Percentiles rank a stretch among this genome's conserved stretches.
Conservation (phyloP, 1,140 invertebrate genomes). For the Harpegnathos saltator region DNA sequence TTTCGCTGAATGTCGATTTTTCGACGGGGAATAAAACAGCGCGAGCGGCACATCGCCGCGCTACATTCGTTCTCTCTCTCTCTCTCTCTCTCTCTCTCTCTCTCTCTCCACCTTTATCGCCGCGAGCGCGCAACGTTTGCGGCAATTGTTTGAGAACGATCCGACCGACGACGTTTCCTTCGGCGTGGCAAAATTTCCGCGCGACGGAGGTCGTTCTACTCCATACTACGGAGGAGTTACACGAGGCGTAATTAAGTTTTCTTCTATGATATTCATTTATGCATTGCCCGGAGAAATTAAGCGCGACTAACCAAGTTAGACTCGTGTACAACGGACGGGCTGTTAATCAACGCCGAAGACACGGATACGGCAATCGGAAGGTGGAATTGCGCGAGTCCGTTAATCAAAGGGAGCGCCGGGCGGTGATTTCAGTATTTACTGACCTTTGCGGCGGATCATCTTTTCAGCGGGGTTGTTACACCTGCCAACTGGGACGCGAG, state of each 20-base stretch:
- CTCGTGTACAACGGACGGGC: background rate
- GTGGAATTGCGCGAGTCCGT: background rate
- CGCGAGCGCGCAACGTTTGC: too few relatives aligned
- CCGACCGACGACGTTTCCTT: background rate
- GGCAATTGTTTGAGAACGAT: background rate
- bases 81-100: too few relatives aligned
- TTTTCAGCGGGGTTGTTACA: slow-evolving; percentile 73
- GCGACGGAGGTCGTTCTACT: background rate
- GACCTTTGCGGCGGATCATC: slow-evolving; percentile 56
- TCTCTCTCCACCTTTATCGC: too few relatives aligned
- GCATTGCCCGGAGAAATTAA: background rate
- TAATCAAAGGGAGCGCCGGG: slow-evolving; percentile 8
- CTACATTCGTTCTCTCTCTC: too few relatives aligned
- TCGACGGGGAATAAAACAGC: background rate
- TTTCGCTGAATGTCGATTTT: background rate
- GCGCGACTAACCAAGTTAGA: background rate
- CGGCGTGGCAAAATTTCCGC: background rate
- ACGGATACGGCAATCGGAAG: background rate
- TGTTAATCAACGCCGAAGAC: background rate
- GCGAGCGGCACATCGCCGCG: too few relatives aligned
- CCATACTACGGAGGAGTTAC: background rate
- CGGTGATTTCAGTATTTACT: slow-evolving; percentile 49
- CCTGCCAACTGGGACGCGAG: slow-evolving; percentile 82
- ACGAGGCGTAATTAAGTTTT: background rate
- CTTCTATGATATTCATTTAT: background rate